These are phyloP conservation scores for Pipistrellus pipistrellus DNA, from an alignment of 2,797 vertebrate genomes.

Conservation along the genomic window DNA sequence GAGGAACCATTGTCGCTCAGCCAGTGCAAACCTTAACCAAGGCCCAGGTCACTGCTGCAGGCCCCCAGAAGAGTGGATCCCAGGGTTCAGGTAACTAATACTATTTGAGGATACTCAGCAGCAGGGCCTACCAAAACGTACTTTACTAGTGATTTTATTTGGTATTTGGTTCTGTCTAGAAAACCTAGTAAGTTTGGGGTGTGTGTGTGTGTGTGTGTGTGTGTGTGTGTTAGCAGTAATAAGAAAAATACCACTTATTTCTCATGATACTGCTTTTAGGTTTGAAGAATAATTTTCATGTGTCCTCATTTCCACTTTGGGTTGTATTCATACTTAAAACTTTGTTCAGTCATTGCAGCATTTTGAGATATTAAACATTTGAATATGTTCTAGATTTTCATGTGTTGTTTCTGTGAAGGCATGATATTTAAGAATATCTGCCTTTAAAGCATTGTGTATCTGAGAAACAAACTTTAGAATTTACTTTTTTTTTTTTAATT, in stretches of 20 bases:
- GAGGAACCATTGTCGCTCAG: constrained; percentile 93
- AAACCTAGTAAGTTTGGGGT: neutral
- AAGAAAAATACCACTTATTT: neutral
- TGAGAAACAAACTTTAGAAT: neutral
- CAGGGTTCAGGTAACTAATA: constrained; percentile 90
- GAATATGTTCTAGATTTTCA: neutral
- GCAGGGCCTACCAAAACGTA: neutral
- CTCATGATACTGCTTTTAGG: neutral
- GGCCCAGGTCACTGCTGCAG: constrained; percentile 90
- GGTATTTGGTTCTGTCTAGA: neutral
- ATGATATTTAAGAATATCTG: constrained; percentile 24
- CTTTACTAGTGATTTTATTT: neutral
- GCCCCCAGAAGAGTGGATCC: constrained; percentile 94
- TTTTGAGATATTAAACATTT: neutral
- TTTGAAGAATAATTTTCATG: neutral
- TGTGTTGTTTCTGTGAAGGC: neutral
- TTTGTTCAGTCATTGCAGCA: neutral
- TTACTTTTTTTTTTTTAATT: neutral
- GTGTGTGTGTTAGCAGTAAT: neutral
- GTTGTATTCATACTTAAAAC: neutral
- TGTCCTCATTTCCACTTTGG: neutral
- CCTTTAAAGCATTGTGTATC: neutral
- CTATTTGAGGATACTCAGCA: neutral
- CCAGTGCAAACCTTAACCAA: constrained; percentile 93
- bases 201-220: neutral